Percentiles rank a stretch among this genome's conserved stretches.
These are phyloP conservation scores for Rynchops niger DNA, from an alignment of 2,113 vertebrate genomes.

Conservation along the genomic window DNA sequence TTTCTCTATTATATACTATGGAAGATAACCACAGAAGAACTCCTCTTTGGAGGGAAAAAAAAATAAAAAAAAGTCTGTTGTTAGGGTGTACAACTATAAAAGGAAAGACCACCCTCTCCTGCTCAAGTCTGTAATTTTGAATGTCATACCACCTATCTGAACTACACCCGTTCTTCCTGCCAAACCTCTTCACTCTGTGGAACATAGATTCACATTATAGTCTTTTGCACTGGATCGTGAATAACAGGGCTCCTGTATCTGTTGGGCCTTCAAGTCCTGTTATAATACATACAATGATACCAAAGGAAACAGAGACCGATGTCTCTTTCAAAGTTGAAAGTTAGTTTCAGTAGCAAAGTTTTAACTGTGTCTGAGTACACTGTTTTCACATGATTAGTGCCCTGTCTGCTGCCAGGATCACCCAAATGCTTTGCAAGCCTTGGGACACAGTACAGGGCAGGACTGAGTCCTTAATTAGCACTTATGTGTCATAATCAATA, in stretches of 20 bases:
- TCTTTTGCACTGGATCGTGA: background rate
- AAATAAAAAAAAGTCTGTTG: background rate
- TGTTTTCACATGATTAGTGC: background rate
- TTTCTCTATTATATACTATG: background rate
- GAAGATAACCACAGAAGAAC: background rate
- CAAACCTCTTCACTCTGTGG: background rate
- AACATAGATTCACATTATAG: background rate
- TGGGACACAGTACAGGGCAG: background rate
- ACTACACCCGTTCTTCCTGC: background rate
- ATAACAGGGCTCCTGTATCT: background rate
- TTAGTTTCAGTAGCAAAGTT: background rate
- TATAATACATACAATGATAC: background rate
- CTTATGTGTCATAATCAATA: background rate
- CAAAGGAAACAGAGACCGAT: background rate
- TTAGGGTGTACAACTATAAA: background rate
- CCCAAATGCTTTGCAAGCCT: background rate
- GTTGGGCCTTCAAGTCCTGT: background rate
- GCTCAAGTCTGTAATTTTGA: background rate
- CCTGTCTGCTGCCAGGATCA: background rate
- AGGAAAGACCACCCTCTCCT: background rate
- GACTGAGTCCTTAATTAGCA: background rate
- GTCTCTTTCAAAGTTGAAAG: background rate
- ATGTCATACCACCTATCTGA: background rate
- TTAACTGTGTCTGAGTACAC: background rate
- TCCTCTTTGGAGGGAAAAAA: background rate